Percentiles rank a stretch among this genome's conserved stretches.
These are phyloP conservation scores for Barbus barbus DNA, from an alignment of 2,113 vertebrate species.

Conservation along the genomic window DNA sequence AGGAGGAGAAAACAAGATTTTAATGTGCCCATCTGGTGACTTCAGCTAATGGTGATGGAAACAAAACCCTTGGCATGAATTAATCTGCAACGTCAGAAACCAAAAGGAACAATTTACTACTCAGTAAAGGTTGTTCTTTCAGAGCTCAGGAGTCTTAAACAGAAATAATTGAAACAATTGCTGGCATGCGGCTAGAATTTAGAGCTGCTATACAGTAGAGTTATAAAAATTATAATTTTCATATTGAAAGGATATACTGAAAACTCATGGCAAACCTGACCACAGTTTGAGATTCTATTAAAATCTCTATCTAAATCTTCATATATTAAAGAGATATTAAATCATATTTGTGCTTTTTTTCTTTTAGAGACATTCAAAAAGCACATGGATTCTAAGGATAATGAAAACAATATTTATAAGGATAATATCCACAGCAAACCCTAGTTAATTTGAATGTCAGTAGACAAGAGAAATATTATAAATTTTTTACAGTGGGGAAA, in stretches of 20 bases:
- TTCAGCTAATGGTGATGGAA: neutral
- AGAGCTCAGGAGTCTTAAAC: neutral
- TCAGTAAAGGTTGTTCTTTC: no score
- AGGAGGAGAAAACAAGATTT: conserved; percentile 9
- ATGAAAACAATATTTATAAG: no score
- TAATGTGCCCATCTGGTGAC: neutral
- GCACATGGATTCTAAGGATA: no score
- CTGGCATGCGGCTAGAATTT: neutral
- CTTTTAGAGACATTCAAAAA: no score
- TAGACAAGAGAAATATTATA: no score
- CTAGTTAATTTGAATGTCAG: neutral
- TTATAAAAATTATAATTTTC: neutral
- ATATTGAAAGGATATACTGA: neutral
- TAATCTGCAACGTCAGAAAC: neutral
- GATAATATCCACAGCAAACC: neutral
- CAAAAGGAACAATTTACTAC: neutral
- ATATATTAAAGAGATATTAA: no score
- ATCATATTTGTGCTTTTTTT: no score
- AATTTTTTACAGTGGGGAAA: no score
- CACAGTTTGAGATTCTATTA: neutral
- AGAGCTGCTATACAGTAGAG: no score
- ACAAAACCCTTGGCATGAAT: neutral
- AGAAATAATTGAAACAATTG: no score
- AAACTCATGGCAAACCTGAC: neutral
- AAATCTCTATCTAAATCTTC: no score